Conservation (phyloP, 2,888 invertebrate genomes). For the Mantis religiosa region DNA sequence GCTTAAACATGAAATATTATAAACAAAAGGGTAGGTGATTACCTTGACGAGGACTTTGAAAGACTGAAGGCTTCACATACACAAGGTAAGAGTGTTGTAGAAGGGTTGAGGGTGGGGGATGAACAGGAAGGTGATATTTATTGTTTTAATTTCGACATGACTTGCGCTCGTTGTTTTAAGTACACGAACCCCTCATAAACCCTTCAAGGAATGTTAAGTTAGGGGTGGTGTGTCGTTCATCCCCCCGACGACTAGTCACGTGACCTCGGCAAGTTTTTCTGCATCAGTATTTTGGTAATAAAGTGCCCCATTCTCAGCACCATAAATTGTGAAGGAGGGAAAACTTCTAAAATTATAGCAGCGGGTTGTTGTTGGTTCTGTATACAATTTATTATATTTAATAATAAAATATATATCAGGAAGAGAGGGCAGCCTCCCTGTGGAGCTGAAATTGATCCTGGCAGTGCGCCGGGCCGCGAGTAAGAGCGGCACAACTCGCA, state of each 20-base stretch:
- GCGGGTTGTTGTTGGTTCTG: conserved; percentile 16
- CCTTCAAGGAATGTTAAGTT: neutral
- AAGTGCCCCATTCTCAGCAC: conserved; percentile 16
- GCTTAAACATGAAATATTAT: too few species aligned
- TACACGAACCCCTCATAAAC: too few species aligned
- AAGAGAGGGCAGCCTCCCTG: neutral
- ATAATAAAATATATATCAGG: conserved; percentile 18
- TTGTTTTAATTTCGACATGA: too few species aligned
- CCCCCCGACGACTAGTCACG: neutral
- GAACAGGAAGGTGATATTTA: too few species aligned
- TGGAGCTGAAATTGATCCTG: conserved; percentile 12
- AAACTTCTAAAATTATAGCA: conserved; percentile 12
- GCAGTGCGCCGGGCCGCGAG: neutral
- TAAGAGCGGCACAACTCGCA: neutral
- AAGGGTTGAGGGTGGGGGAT: too few species aligned
- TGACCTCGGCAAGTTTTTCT: neutral
- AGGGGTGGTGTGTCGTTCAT: neutral
- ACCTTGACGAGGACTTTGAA: too few species aligned
- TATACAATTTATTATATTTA: conserved; percentile 18
- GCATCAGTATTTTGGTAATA: conserved; percentile 11
- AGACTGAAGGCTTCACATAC: too few species aligned
- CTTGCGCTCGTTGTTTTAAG: too few species aligned
- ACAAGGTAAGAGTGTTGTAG: too few species aligned
- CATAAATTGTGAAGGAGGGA: conserved; percentile 7
- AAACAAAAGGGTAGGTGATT: too few species aligned